A percentile compares a stretch with the other conserved stretches of the same genome.
These are phyloP conservation scores for Thecocarcelia acutangulata DNA, from an alignment of 2,888 invertebrate genomes.

Conservation along the genomic window DNA sequence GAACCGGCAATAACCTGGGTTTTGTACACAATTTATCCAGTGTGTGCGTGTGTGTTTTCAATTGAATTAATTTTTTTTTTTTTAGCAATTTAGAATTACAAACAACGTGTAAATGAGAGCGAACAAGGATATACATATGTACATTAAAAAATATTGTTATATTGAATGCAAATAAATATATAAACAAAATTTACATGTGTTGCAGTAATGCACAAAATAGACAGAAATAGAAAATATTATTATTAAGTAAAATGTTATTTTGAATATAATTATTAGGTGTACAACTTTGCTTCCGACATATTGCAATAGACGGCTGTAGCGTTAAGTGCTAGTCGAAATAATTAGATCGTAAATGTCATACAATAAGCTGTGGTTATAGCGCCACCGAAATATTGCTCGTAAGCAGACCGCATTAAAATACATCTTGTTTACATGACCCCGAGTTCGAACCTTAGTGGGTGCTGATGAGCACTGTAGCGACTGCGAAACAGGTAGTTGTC, in stretches of 20 bases:
- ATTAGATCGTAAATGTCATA: too few species aligned
- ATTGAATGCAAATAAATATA: slow-evolving; percentile 35
- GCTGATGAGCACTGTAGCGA: too few species aligned
- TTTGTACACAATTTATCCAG: slow-evolving; percentile 51
- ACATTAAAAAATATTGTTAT: slow-evolving; percentile 1
- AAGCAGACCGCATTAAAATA: too few species aligned
- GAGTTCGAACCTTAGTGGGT: too few species aligned
- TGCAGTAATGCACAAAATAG: slow-evolving; percentile 54
- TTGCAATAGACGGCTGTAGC: too few species aligned
- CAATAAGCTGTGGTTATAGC: too few species aligned
- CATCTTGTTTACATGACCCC: too few species aligned
- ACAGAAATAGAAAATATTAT: slow-evolving; percentile 50
- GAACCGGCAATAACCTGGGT: slow-evolving; percentile 79
- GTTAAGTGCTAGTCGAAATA: too few species aligned
- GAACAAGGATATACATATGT: slow-evolving; percentile 10
- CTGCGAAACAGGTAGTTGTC: too few species aligned
- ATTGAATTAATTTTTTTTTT: slow-evolving; percentile 24
- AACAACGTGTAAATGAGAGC: slow-evolving; percentile 26
- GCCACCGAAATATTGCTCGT: too few species aligned
- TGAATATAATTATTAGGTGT: slow-evolving; percentile 1
- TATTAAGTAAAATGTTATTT: slow-evolving; percentile 14
- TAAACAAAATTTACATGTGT: slow-evolving; percentile 17
- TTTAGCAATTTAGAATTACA: slow-evolving; percentile 6
- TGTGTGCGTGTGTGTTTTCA: slow-evolving; percentile 61
- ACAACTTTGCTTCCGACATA: too few species aligned